Percentiles rank a stretch among this genome's conserved stretches.
Evolutionary conservation across 2,888 invertebrate species (phyloP).

Genomic region (Drosophila phalerata): DNA sequence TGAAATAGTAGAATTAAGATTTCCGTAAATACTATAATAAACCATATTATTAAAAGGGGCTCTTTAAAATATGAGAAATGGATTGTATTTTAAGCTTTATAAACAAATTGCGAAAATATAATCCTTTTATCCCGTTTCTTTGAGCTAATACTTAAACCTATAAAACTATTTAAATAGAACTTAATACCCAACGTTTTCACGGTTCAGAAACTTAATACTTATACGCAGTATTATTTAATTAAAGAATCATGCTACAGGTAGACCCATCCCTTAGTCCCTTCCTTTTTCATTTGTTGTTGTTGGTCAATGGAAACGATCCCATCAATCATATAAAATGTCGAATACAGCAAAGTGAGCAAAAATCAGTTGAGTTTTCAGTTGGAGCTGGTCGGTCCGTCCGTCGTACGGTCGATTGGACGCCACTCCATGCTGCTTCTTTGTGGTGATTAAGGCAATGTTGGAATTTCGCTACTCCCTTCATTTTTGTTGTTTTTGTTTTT

Average conservation of each 20-base stretch:
- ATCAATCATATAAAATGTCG: slow-evolving; percentile 58
- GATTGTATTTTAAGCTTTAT: too few relatives aligned
- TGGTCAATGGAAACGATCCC: slow-evolving; percentile 40
- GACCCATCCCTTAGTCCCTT: slow-evolving; percentile 12
- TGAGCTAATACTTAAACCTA: too few relatives aligned
- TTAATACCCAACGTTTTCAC: background rate
- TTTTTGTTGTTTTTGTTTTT: slow-evolving; percentile 18
- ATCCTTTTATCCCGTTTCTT: too few relatives aligned
- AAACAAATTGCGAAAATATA: too few relatives aligned
- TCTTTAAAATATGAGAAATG: too few relatives aligned
- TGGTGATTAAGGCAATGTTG: slow-evolving; percentile 57
- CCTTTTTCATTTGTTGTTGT: slow-evolving; percentile 15
- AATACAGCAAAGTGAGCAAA: slow-evolving; percentile 44
- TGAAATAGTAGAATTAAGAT: background rate
- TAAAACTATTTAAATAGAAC: background rate
- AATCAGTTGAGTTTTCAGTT: slow-evolving; percentile 45
- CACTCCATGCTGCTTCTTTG: slow-evolving; percentile 15
- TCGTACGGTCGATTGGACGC: slow-evolving; percentile 22
- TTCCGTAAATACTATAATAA: background rate
- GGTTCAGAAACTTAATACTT: slow-evolving; percentile 1
- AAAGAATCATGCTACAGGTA: slow-evolving; percentile 4
- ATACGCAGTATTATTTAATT: slow-evolving; percentile 7
- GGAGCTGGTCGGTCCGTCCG: background rate
- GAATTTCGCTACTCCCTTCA: slow-evolving; percentile 65
- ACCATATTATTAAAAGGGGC: too few relatives aligned